These are phyloP conservation scores for Poecilia picta DNA, from an alignment of 2,797 vertebrate genomes.

Conservation along the genomic window DNA sequence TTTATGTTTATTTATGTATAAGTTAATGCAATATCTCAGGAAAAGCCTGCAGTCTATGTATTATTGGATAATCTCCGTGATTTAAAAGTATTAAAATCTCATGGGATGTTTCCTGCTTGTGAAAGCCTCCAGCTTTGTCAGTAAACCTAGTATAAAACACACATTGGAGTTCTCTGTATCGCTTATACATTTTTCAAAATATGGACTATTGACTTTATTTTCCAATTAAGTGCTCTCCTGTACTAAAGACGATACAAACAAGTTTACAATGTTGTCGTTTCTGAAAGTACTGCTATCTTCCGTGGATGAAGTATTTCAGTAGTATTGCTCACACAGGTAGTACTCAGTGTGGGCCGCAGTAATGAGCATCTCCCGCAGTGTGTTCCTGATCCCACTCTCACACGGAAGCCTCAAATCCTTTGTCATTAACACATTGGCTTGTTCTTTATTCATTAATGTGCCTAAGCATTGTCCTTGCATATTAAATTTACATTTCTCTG, in stretches of 20 bases:
- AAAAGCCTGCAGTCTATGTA: slow-evolving; percentile 39
- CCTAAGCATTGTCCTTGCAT: slow-evolving; percentile 56
- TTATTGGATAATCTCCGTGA: slow-evolving; percentile 46
- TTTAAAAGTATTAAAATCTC: slow-evolving; percentile 46
- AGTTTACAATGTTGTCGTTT: slow-evolving; percentile 8
- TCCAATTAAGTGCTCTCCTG: neutral
- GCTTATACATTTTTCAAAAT: neutral
- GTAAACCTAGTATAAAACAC: slow-evolving; percentile 29
- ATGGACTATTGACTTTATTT: slow-evolving; percentile 6
- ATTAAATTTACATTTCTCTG: slow-evolving; percentile 66
- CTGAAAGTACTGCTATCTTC: slow-evolving; percentile 24
- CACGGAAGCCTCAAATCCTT: slow-evolving; percentile 56
- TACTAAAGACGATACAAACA: neutral
- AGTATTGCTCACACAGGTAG: slow-evolving; percentile 45
- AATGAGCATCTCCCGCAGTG: slow-evolving; percentile 64
- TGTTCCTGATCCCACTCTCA: slow-evolving; percentile 47
- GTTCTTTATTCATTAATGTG: slow-evolving; percentile 58
- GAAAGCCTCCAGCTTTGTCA: slow-evolving; percentile 20
- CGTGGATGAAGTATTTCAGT: slow-evolving; percentile 21
- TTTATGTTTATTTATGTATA: slow-evolving; percentile 31
- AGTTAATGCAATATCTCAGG: slow-evolving; percentile 37
- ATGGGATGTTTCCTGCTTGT: slow-evolving; percentile 35
- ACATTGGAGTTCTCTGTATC: slow-evolving; percentile 9
- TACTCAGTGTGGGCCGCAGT: slow-evolving; percentile 33
- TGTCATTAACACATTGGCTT: slow-evolving; percentile 55